Evolutionary conservation across 1,140 invertebrate genomes (phyloP).

Genomic region (Aphaenogaster rudis): DNA sequence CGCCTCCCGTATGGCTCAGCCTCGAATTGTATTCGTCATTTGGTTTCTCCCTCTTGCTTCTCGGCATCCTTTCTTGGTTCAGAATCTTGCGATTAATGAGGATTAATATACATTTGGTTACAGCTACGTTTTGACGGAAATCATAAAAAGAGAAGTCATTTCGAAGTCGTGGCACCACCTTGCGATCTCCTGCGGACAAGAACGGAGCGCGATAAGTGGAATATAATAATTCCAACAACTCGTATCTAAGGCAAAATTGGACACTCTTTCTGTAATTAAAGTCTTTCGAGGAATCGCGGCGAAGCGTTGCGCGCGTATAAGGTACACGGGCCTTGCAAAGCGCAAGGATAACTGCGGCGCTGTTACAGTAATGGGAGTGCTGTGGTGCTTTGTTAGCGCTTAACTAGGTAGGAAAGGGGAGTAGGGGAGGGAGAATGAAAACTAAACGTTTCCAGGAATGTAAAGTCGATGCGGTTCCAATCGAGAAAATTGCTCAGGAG

Average conservation of each 20-base stretch:
- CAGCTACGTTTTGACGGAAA: not conserved
- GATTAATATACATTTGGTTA: conserved; percentile 1
- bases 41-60: not conserved
- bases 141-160: not conserved
- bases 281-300: conserved; percentile 65
- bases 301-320: conserved; percentile 23
- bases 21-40: not conserved
- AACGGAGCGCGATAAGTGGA: not conserved
- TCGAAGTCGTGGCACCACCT: not conserved
- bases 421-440: conserved; percentile 62
- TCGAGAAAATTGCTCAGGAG: conserved; percentile 67
- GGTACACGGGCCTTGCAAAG: conserved; percentile 31
- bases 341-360: conserved; percentile 61
- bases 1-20: not conserved
- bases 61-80: not conserved
- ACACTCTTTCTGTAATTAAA: conserved; percentile 63
- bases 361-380: conserved; percentile 69
- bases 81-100: not conserved
- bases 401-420: conserved; percentile 59
- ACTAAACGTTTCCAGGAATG: conserved; percentile 75
- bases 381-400: conserved; percentile 70
- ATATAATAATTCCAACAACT: conserved; percentile 7
- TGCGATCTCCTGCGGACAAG: not conserved
- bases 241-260: conserved; percentile 30
- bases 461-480: conserved; percentile 65